Evolutionary conservation across 2,797 vertebrate species (phyloP), one percentile per base, ranked within the genome.

Genomic region (Borostomias antarcticus): DNA sequence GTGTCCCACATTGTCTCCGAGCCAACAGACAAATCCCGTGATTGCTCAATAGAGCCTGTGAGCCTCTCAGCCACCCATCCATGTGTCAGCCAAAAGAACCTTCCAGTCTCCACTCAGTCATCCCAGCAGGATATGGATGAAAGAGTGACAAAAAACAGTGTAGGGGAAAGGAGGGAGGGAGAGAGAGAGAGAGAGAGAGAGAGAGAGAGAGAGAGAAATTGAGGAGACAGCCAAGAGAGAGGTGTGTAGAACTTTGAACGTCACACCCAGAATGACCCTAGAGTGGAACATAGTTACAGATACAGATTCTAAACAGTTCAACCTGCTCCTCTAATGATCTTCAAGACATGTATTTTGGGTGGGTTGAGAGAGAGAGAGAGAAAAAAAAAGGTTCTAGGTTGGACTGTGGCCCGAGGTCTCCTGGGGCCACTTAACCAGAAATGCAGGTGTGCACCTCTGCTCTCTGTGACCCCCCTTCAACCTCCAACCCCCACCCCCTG

Each of bases 31-130:
- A 89, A 87, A 90, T 88, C 81, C 68, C 69, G 51, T 0, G 76
- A 90, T 91, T 91, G 88, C 91, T 88, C 87, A 91, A 91, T 47
- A 81, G 58, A 78, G 84, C 82, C 83, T 77, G 79, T 61, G 73
- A 89, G 72, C 76, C 71, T 78, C 75, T 83, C 77, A 79, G 74
- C 78, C 83, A 75, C 72, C 66, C 51, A 47, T 71, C 67, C 62
- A 79, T 67, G 70, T 73, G 66, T 73, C 68, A 43, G 11, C 13
- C 40, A 43, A 17, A 11, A 43, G 11, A 13, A 17, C 3, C 40
- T 17, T 17, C n/a, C 40, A 43, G n/a, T n/a, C n/a, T 43, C 40
- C 40, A 11, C 40, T 43, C 40, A 13, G 11, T 43, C 40, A 43
- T 43, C 40, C n/a, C 40, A 43, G 40, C 1, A 6, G 40, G 15